These are phyloP conservation scores for Crax fasciolata DNA, from an alignment of 2,797 vertebrate genomes.

Conservation along the genomic window DNA sequence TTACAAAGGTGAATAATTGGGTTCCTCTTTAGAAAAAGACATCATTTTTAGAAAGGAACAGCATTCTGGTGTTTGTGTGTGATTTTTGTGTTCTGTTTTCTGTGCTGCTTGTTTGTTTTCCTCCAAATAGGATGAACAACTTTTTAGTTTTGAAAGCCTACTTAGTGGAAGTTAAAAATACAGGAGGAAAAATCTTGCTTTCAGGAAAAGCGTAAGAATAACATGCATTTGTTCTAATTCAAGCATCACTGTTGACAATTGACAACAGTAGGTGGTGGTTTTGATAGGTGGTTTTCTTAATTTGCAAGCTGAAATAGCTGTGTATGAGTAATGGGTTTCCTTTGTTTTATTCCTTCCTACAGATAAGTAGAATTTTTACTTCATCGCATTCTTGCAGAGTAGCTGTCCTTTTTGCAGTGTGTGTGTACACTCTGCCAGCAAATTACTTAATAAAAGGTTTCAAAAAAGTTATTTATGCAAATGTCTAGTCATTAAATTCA, in stretches of 20 bases:
- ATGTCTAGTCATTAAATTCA: neutral
- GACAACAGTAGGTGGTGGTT: neutral
- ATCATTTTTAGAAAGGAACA: neutral
- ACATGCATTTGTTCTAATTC: neutral
- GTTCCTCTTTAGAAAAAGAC: neutral
- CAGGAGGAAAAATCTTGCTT: neutral
- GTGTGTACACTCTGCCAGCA: neutral
- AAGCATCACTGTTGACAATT: neutral
- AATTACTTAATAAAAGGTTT: neutral
- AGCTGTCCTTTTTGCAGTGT: neutral
- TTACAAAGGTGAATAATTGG: neutral
- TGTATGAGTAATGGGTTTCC: rapidly evolving
- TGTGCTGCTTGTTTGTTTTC: rapidly evolving
- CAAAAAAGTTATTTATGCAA: neutral
- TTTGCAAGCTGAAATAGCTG: neutral
- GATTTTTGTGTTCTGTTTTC: neutral
- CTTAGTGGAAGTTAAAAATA: neutral
- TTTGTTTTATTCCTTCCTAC: neutral
- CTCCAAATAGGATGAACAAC: neutral
- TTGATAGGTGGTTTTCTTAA: neutral
- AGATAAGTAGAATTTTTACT: neutral
- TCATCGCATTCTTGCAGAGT: neutral
- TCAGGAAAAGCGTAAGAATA: neutral
- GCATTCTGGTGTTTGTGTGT: neutral
- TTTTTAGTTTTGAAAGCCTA: rapidly evolving